A percentile compares a stretch with the other conserved stretches of the same genome.
Conservation (phyloP, 2,797 vertebrate species). For the Australoheros facetus region DNA sequence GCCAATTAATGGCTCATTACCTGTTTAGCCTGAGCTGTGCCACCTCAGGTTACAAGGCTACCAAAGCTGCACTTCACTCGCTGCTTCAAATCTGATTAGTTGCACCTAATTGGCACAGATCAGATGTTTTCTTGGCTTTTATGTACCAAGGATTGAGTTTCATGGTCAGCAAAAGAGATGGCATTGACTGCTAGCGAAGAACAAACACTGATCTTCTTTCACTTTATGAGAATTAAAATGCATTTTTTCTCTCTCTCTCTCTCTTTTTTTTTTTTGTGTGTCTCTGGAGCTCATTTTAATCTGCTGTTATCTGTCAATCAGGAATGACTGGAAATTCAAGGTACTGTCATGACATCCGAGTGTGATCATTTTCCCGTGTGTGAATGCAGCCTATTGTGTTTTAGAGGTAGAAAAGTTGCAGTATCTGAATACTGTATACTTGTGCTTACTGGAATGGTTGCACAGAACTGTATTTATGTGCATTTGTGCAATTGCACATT, state of each 20-base stretch:
- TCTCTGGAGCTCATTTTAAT: neutral
- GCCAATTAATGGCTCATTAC: constrained; percentile 64
- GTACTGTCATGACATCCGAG: neutral
- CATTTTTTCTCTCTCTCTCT: neutral
- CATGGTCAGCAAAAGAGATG: constrained; percentile 4
- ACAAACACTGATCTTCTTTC: constrained; percentile 15
- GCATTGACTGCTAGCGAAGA: neutral
- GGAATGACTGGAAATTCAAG: neutral
- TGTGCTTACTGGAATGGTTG: constrained; percentile 8
- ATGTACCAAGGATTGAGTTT: constrained; percentile 24
- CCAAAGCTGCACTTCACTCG: constrained; percentile 49
- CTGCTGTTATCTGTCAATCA: neutral
- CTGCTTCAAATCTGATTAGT: constrained; percentile 51
- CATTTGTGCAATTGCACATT: constrained; percentile 9
- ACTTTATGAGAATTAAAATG: constrained; percentile 17
- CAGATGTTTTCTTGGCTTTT: constrained; percentile 26
- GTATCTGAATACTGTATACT: neutral
- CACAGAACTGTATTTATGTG: constrained; percentile 3
- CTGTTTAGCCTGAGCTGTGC: constrained; percentile 53
- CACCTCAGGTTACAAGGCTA: constrained; percentile 62
- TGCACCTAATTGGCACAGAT: constrained; percentile 44
- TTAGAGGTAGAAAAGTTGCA: neutral
- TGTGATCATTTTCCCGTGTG: neutral
- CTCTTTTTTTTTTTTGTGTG: neutral
- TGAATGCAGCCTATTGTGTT: neutral